Conservation (phyloP, 2,888 invertebrate genomes). For the Pyrrhia umbra region DNA sequence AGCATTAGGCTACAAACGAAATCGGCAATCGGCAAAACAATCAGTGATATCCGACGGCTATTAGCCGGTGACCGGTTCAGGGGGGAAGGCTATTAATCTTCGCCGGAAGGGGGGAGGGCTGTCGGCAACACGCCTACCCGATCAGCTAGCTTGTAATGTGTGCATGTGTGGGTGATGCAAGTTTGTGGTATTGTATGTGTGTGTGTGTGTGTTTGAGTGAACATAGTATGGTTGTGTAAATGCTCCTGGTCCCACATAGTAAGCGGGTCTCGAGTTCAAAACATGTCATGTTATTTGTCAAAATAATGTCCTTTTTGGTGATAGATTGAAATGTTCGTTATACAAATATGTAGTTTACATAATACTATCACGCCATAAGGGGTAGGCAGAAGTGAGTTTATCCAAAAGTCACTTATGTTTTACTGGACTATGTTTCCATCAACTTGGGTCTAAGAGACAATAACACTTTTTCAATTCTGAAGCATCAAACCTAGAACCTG, state of each 20-base stretch:
- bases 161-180: slow-evolving; percentile 28
- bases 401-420: too few species aligned
- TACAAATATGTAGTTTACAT: too few species aligned
- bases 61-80: slow-evolving; percentile 55
- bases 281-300: too few species aligned
- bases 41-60: slow-evolving; percentile 62
- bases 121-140: slow-evolving; percentile 57
- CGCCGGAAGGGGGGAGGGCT: slow-evolving; percentile 30
- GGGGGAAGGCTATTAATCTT: slow-evolving; percentile 66
- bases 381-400: too few species aligned
- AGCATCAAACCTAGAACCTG: too few species aligned
- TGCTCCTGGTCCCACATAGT: background rate
- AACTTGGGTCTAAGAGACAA: too few species aligned
- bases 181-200: slow-evolving; percentile 3
- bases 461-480: too few species aligned
- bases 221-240: background rate
- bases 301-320: too few species aligned
- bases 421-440: too few species aligned
- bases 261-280: background rate
- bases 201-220: background rate
- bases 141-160: slow-evolving; percentile 35
- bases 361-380: too few species aligned
- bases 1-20: slow-evolving; percentile 43
- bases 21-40: slow-evolving; percentile 64
- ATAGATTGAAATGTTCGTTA: too few species aligned